phyloP scores from a whole-genome alignment of 1,140 invertebrate species.

The Asbolus verrucosus region DNA sequence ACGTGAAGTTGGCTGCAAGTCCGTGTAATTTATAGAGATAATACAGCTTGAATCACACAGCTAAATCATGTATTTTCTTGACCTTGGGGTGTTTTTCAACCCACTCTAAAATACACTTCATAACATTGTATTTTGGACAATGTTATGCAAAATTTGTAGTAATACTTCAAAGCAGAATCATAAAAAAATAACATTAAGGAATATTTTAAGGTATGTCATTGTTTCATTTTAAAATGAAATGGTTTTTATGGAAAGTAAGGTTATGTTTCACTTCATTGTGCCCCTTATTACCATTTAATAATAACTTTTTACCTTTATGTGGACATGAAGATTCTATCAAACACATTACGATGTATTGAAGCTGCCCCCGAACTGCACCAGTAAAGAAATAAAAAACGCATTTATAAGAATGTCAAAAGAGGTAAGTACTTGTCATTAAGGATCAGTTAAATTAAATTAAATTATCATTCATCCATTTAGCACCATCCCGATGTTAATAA shows the following conservation, averaged over 20 bases:
- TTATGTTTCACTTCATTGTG: slow-evolving; percentile 26
- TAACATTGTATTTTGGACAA: background rate
- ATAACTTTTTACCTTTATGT: background rate
- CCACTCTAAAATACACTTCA: background rate
- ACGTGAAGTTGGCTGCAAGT: no score
- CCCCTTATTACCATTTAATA: background rate
- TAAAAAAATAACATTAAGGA: background rate
- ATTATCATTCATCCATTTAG: slow-evolving; percentile 62
- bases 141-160: slow-evolving; percentile 28
- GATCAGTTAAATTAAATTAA: no score
- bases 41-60: no score
- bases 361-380: slow-evolving; percentile 61
- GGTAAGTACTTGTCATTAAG: slow-evolving; percentile 58
- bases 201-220: slow-evolving; percentile 5
- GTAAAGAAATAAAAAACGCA: slow-evolving; percentile 64
- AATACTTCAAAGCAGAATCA: background rate
- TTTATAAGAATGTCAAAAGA: slow-evolving; percentile 67
- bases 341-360: slow-evolving; percentile 66
- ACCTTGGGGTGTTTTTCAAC: no score
- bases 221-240: slow-evolving; percentile 1
- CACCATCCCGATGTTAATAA: slow-evolving; percentile 68
- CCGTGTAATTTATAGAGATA: no score
- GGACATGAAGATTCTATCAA: background rate
- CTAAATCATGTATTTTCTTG: no score
- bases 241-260: slow-evolving; percentile 5